phyloP scores from a whole-genome alignment of 2,113 vertebrate species.

The Pithys albifrons region DNA sequence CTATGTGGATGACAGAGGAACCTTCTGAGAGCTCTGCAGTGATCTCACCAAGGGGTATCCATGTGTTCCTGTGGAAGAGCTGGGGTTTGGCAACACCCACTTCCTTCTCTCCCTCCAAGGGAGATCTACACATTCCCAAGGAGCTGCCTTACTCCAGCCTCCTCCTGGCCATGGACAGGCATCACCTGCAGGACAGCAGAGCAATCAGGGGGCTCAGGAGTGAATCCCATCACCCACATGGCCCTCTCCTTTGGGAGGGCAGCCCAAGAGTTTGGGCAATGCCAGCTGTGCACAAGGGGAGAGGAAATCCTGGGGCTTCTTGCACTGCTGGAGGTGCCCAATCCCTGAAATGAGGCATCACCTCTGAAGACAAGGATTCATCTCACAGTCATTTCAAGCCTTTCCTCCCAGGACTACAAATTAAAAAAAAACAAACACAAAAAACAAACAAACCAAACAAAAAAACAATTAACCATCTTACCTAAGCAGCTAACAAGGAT shows the following conservation, averaged over 20 bases:
- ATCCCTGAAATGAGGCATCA: not conserved
- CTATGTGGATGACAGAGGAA: not conserved
- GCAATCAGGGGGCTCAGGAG: not conserved
- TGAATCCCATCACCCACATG: not conserved
- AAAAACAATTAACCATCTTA: not conserved
- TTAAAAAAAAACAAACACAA: no score
- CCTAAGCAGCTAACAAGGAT: not conserved
- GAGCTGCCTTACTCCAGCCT: not conserved
- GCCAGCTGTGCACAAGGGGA: not conserved
- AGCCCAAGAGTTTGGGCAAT: not conserved
- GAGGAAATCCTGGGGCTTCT: not conserved
- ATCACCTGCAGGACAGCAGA: not conserved
- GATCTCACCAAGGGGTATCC: rapidly evolving
- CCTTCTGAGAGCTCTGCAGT: not conserved
- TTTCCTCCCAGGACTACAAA: not conserved
- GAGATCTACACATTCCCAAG: not conserved
- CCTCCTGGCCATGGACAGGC: rapidly evolving
- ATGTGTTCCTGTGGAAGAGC: not conserved
- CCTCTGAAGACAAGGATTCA: not conserved
- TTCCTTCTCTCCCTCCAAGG: not conserved
- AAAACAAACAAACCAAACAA: not conserved
- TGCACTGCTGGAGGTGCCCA: not conserved
- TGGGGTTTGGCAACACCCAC: not conserved
- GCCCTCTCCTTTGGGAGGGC: not conserved
- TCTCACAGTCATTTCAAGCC: not conserved